A percentile compares a stretch with the other conserved stretches of the same genome.
These are phyloP conservation scores for Oophaga sylvatica DNA, from an alignment of 2,797 vertebrate genomes.

Conservation along the genomic window DNA sequence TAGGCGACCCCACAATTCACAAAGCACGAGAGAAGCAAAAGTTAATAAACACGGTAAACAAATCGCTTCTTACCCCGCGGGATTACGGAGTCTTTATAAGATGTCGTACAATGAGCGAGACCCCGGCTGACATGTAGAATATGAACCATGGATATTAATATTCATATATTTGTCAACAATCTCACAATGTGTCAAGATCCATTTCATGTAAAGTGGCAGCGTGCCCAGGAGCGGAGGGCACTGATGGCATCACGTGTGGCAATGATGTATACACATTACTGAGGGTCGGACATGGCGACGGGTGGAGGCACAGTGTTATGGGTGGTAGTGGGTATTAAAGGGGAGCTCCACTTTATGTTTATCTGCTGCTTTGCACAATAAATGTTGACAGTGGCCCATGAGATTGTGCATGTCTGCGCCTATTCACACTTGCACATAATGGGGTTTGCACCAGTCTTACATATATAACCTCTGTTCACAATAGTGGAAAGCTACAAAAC, in stretches of 20 bases:
- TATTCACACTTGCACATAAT: no score
- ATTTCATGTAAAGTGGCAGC: neutral
- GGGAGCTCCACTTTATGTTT: no score
- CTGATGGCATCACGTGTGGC: neutral
- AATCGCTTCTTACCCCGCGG: no score
- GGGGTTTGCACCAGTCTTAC: no score
- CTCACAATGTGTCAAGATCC: neutral
- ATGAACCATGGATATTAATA: neutral
- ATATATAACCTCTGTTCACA: no score
- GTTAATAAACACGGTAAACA: neutral
- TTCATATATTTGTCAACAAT: constrained; percentile 28
- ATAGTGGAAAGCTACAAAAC: no score
- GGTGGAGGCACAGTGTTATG: no score
- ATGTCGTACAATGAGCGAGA: neutral
- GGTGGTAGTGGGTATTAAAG: no score
- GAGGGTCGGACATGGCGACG: neutral
- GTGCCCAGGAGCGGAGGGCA: neutral
- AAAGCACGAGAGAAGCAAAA: neutral
- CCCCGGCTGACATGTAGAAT: constrained; percentile 1
- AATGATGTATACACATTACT: neutral
- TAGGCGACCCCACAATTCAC: neutral
- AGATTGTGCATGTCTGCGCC: no score
- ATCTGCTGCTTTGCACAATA: no score
- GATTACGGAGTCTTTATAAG: neutral
- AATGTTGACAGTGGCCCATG: no score